Conservation (phyloP, 2,113 vertebrate genomes). For the Brienomyrus brachyistius region DNA sequence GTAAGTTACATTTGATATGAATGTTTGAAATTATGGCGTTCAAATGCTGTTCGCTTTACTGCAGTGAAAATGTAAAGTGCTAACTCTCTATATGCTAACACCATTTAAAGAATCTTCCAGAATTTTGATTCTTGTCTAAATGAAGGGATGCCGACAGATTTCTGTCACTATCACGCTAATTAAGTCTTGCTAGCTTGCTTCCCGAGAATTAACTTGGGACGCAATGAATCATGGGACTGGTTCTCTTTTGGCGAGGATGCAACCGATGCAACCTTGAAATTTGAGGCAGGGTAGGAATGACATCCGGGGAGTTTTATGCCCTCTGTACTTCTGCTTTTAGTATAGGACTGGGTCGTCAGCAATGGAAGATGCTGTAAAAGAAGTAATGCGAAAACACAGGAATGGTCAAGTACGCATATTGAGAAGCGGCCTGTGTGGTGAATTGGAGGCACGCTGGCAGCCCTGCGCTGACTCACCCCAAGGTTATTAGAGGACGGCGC, state of each 20-base stretch:
- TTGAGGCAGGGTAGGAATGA: background rate
- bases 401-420: background rate
- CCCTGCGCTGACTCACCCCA: slow-evolving; percentile 24
- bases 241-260: background rate
- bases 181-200: background rate
- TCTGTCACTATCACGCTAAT: background rate
- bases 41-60: background rate
- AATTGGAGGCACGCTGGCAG: background rate
- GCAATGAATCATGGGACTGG: background rate
- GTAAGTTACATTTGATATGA: background rate
- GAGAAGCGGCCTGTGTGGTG: background rate
- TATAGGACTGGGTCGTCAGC: too few species aligned
- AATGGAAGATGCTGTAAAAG: too few species aligned
- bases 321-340: background rate
- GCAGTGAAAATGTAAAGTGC: background rate
- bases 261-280: background rate
- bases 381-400: background rate
- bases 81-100: background rate
- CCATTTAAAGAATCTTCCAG: background rate
- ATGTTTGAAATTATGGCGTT: background rate
- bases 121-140: background rate
- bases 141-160: background rate
- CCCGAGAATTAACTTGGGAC: background rate
- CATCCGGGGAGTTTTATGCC: background rate
- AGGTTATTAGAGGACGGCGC: slow-evolving; percentile 25